Base-by-base conservation (phyloP, 2,113 vertebrate genomes). In the Verasper variegatus region DNA sequence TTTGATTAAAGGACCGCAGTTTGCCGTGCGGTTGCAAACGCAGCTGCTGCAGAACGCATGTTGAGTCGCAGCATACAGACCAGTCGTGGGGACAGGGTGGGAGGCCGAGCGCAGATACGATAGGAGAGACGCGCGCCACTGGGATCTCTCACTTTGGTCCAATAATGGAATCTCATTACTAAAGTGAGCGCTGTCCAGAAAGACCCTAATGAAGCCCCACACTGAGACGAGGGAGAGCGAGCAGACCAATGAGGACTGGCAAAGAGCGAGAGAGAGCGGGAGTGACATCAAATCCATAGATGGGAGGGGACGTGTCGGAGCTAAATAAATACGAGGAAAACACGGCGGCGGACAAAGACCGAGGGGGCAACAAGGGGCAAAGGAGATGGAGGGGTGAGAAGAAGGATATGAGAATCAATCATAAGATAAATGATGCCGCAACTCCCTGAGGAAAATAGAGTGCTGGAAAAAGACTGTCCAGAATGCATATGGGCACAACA, bases 131-230 rank as follows among this genome's bases (percentile, higher is more conserved):
- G 56, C 71, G n/a, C 31, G 65, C 85, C 86, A 79, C 79, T 86
- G 76, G 84, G 82, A 88, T 83, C 89, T 88, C 86, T 78, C 84
- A 85, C 84, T 85, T 88, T 76, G 68, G 69, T 82, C 71, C 88
- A 89, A 84, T 80, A 80, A 86, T 82, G 86, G 89, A 91, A 88
- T 86, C 90, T 92, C 89, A 92, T 93, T 91, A 93, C 74, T 78
- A 81, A 86, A 93, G 86, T 82, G 83, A 73, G 79, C 82, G 88
- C 84, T 77, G 72, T 86, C 86, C 83, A 81, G 80, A 85, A 82
- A 79, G 83, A 54, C 80, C 74, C 81, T 92, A 93, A 94, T 86
- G 92, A 95, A 91, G 92, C 81, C 90, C 89, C 85, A 81, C 83
- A 74, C 68, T 26, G 72, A 80, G 86, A 64, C 10, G 15, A 18